phyloP scores from a whole-genome alignment of 2,113 vertebrate genomes.

The Pelecanoides urinatrix region DNA sequence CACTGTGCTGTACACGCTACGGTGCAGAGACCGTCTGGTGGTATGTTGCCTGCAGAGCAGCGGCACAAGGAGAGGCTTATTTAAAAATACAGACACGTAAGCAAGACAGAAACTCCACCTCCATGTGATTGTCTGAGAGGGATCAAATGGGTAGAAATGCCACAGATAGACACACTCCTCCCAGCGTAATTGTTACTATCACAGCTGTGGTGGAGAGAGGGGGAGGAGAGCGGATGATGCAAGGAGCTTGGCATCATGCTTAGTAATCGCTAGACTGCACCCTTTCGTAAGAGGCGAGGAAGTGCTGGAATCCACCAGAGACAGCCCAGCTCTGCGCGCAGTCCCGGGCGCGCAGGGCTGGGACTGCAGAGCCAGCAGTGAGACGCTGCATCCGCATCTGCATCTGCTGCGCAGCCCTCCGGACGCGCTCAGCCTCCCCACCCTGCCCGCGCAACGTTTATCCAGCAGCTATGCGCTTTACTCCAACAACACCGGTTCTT shows the following conservation, averaged over 20 bases:
- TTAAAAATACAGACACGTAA: conserved; percentile 14
- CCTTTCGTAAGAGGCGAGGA: background rate
- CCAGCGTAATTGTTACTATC: background rate
- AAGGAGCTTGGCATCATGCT: background rate
- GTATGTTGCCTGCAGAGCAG: background rate
- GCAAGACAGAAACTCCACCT: conserved; percentile 32
- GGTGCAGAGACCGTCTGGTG: background rate
- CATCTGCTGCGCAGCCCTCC: background rate
- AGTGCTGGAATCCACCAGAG: background rate
- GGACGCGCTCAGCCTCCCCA: accelerated
- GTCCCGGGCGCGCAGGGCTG: background rate
- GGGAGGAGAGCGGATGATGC: conserved; percentile 40
- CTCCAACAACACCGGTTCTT: background rate
- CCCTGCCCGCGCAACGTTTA: accelerated
- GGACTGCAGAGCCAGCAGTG: background rate
- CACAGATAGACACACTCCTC: background rate
- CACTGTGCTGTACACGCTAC: accelerated
- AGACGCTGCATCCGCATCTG: background rate
- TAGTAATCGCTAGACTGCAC: background rate
- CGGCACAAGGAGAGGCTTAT: background rate
- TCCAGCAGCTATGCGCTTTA: background rate
- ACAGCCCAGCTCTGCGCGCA: background rate
- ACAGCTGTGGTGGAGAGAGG: background rate
- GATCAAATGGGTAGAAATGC: background rate
- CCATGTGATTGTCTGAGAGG: background rate